phyloP scores from a whole-genome alignment of 2,888 invertebrate species.

The Luperina nickerlii region DNA sequence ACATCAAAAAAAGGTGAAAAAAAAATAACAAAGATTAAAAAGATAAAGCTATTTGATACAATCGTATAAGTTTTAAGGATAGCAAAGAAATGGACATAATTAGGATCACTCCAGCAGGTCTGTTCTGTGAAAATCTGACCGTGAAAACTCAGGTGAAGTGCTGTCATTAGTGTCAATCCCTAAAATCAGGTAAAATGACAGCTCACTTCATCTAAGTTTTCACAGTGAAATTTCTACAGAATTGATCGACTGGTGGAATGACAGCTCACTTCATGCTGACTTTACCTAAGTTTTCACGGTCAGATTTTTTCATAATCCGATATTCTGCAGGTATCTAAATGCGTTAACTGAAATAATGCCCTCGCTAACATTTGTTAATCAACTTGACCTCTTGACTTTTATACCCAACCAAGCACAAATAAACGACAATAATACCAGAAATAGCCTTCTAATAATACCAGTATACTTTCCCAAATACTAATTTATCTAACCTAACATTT shows the following conservation, averaged over 20 bases:
- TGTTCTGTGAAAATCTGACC: too few species aligned
- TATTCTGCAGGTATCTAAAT: neutral
- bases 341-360: neutral
- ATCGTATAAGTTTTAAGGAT: neutral
- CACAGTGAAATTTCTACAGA: too few species aligned
- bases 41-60: neutral
- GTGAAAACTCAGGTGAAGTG: too few species aligned
- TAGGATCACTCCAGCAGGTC: neutral
- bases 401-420: neutral
- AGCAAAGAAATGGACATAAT: neutral
- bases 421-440: slow-evolving; percentile 1
- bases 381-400: neutral
- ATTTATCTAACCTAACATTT: slow-evolving; percentile 56
- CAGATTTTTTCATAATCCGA: too few species aligned
- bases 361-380: neutral
- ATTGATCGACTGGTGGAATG: too few species aligned
- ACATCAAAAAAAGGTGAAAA: too few species aligned
- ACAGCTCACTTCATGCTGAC: too few species aligned
- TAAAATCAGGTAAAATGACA: too few species aligned
- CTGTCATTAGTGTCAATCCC: too few species aligned
- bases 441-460: neutral
- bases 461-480: slow-evolving; percentile 7
- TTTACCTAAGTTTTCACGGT: too few species aligned
- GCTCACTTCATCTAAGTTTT: too few species aligned
- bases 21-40: too few species aligned